Percentiles rank a stretch among this genome's conserved stretches.
Evolutionary conservation across 1,140 invertebrate genomes (phyloP).

Genomic region (Platorchestia sp.): DNA sequence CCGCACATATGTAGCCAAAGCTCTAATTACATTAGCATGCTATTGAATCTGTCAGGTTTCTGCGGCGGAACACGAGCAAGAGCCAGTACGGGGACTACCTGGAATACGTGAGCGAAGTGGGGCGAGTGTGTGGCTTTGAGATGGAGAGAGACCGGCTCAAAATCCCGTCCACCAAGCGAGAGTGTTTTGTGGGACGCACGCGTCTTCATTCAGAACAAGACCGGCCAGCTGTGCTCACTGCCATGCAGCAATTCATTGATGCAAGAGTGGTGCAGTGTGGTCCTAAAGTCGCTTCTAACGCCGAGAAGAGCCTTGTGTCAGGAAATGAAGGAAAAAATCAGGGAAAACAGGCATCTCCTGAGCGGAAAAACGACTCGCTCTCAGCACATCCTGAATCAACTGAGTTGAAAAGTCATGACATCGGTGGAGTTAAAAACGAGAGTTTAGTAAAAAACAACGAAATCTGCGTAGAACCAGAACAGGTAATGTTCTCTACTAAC

Average conservation of each 20-base stretch:
- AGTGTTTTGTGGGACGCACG: slow-evolving; percentile 81
- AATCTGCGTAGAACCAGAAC: not conserved
- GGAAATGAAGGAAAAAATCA: not conserved
- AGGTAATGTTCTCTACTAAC: not conserved
- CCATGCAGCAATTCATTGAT: slow-evolving; percentile 68
- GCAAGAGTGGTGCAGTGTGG: slow-evolving; percentile 60
- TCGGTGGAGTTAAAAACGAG: slow-evolving; percentile 77
- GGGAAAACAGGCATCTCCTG: not conserved
- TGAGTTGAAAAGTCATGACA: slow-evolving; percentile 71
- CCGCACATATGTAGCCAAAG: not conserved
- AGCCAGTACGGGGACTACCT: slow-evolving; percentile 89
- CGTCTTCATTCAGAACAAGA: slow-evolving; percentile 71
- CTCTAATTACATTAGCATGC: not conserved
- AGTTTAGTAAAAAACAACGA: not conserved
- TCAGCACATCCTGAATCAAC: not conserved
- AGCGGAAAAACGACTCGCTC: not conserved
- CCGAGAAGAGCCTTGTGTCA: not conserved
- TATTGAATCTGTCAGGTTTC: slow-evolving; percentile 74
- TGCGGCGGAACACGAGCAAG: slow-evolving; percentile 74
- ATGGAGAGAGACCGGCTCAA: slow-evolving; percentile 85
- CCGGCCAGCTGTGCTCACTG: slow-evolving; percentile 67
- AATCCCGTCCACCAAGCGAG: slow-evolving; percentile 96
- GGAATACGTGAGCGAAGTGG: slow-evolving; percentile 81
- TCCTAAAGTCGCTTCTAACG: not conserved
- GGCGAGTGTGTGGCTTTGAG: slow-evolving; percentile 82